These are phyloP conservation scores for Drosophila pseudoananassae DNA, from an alignment of 1,140 invertebrate species.

Conservation along the genomic window DNA sequence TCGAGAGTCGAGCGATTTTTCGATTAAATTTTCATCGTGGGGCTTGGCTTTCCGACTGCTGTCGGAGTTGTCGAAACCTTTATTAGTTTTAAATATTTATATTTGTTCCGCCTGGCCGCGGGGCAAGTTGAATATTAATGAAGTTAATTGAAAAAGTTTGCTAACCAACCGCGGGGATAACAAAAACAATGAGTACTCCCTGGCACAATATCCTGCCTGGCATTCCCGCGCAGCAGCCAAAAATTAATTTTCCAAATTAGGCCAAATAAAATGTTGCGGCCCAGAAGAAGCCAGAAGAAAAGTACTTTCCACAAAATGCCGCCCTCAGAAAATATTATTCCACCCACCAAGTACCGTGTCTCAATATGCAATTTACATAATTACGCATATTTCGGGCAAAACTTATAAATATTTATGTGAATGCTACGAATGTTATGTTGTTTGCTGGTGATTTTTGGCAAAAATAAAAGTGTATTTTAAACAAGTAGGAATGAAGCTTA, in stretches of 20 bases:
- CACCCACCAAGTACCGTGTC: constrained; percentile 2
- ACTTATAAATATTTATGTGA: constrained; percentile 73
- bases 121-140: constrained; percentile 73
- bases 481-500: no score
- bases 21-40: constrained; percentile 33
- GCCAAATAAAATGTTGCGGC: constrained; percentile 58
- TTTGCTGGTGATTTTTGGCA: not conserved
- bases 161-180: not conserved
- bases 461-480: not conserved
- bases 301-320: constrained; percentile 1
- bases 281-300: constrained; percentile 8
- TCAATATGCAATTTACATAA: constrained; percentile 73
- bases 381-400: constrained; percentile 64
- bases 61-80: constrained; percentile 28
- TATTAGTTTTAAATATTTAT: constrained; percentile 75
- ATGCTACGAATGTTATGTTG: constrained; percentile 1
- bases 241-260: constrained; percentile 73
- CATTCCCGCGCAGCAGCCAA: constrained; percentile 8
- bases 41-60: not conserved
- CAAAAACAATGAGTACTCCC: constrained; percentile 6
- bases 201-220: constrained; percentile 31
- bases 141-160: constrained; percentile 73
- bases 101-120: constrained; percentile 54
- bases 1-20: constrained; percentile 26
- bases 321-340: not conserved